Base-by-base conservation (phyloP, 2,113 vertebrate species). In the Eptesicus fuscus region DNA sequence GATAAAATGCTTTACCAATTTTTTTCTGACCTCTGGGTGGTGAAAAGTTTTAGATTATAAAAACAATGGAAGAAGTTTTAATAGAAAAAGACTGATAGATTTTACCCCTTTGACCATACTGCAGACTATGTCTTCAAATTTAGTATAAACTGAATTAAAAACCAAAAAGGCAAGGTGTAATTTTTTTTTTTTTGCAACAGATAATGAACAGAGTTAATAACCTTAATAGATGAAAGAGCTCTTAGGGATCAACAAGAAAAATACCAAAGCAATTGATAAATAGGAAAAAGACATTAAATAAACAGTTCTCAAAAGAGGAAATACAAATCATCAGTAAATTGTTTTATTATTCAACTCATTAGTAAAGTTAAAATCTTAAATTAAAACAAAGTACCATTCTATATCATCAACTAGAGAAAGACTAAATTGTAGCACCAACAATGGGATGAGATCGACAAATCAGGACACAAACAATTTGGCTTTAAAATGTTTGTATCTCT, bases 11-110 rank as follows among this genome's bases (percentile, higher is more conserved):
- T 84, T 86, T 30, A 51, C 53, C 47, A 35, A 23, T 59, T 71
- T 92, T 83, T 67, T 92, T 89, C 80, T 85, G 47, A 79, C 28
- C 9, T 59, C 83, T 80, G n/a, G 35, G 74, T 79, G 30, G 16
- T 25, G n/a, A 91, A 91, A 61, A 16, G 10, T 94, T 89, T 95
- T 65, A 67, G 9, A 87, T 28, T 20, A 83, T 94, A 59, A 94
- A 95, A 94, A 83, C 35, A 83, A 76, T 32, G 47, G 23, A 91
- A 73, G 44, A 82, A 23, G 11, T 82, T 69, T 18, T 30, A 56
- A 32, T 23, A 37, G 49, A 85, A 78, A 94, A 67, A 86, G 16
- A 32, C 2, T 47, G 8, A 76, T 83, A 70, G 14, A 83, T 73
- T 88, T 78, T 71, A 59, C 2, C 22, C 12, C 53, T 56, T 56